A percentile compares a stretch with the other conserved stretches of the same genome.
Conservation (phyloP, 2,113 vertebrate species). For the Capra hircus region DNA sequence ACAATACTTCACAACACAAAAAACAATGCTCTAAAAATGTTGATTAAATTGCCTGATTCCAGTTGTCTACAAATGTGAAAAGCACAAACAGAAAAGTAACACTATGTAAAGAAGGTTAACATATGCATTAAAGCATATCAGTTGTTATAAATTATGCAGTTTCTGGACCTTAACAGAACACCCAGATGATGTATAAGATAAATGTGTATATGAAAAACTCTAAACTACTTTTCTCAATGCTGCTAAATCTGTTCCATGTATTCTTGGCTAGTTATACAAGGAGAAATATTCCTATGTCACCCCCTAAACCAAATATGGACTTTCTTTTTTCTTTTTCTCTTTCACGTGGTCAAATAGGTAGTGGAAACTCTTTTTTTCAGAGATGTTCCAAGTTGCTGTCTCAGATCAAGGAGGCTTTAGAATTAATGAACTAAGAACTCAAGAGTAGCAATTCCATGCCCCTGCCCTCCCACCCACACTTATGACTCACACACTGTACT, state of each 20-base stretch:
- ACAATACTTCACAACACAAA: neutral
- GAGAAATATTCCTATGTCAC: neutral
- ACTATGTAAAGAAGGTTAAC: neutral
- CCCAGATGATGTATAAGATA: neutral
- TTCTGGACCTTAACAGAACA: neutral
- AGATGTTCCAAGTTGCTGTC: neutral
- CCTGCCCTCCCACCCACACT: neutral
- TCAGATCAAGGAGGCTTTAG: neutral
- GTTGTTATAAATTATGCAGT: neutral
- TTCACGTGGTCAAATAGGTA: neutral
- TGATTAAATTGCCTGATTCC: neutral
- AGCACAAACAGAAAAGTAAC: neutral
- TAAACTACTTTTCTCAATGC: neutral
- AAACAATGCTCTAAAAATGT: neutral
- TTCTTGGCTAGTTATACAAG: neutral
- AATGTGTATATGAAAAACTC: neutral
- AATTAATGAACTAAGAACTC: conserved; percentile 7
- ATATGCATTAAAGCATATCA: neutral
- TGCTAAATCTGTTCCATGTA: neutral
- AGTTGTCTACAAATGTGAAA: neutral
- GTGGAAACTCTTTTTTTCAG: conserved; percentile 1
- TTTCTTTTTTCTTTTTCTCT: neutral
- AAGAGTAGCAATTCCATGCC: neutral
- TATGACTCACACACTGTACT: neutral
- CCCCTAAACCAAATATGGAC: neutral